A percentile compares a stretch with the other conserved stretches of the same genome.
Conservation (phyloP, 2,888 invertebrate species). For the Yponomeuta plumbellus region DNA sequence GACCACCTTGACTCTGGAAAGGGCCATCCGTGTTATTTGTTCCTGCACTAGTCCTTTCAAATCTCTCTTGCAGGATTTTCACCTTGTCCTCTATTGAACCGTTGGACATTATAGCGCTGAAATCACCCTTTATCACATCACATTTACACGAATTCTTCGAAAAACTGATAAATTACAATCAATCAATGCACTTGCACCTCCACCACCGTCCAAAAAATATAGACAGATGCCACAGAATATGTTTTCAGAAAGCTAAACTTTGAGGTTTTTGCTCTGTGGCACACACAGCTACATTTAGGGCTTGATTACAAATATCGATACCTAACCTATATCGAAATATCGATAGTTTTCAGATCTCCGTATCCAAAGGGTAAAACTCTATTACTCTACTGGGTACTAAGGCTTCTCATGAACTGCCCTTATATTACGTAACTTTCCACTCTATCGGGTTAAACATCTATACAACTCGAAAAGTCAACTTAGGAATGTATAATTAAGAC, state of each 20-base stretch:
- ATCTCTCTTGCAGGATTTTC: constrained; percentile 87
- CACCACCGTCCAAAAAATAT: constrained; percentile 1
- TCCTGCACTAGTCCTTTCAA: constrained; percentile 45
- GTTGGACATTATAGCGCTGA: constrained; percentile 78
- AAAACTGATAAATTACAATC: constrained; percentile 54
- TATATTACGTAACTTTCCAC: too few species aligned
- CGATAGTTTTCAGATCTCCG: too few species aligned
- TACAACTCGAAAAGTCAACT: too few species aligned
- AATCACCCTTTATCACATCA: constrained; percentile 43
- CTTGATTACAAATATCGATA: too few species aligned
- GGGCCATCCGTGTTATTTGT: constrained; percentile 67
- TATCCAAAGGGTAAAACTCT: too few species aligned
- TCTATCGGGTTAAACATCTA: too few species aligned
- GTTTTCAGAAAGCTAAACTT: constrained; percentile 51
- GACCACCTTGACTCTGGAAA: constrained; percentile 76
- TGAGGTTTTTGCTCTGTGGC: neutral
- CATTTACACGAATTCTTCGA: constrained; percentile 41
- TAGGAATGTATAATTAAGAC: too few species aligned
- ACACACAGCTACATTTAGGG: neutral
- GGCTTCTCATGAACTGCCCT: too few species aligned
- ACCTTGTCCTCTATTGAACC: constrained; percentile 87
- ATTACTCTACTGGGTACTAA: too few species aligned
- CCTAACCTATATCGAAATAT: too few species aligned
- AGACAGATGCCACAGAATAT: constrained; percentile 37
- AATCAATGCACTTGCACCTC: constrained; percentile 27